A percentile compares a stretch with the other conserved stretches of the same genome.
phyloP scores from a whole-genome alignment of 92 coral and sea anemone genomes.

The Epizoanthus rinbou region DNA sequence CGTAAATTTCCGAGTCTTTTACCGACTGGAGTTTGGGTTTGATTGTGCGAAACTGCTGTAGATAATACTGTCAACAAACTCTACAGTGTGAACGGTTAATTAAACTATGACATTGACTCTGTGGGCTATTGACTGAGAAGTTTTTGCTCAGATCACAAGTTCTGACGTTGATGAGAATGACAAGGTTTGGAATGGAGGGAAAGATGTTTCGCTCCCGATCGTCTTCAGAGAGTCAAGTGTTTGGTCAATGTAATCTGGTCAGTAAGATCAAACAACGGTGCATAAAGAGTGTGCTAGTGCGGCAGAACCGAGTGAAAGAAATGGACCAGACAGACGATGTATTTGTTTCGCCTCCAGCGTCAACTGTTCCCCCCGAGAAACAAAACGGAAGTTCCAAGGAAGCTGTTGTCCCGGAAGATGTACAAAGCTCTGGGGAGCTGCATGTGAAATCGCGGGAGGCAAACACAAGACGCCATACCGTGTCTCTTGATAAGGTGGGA shows the following conservation, averaged over 20 bases:
- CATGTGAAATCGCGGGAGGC: constrained; percentile 7
- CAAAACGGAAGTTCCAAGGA: neutral
- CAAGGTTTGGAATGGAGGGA: constrained; percentile 15
- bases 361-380: constrained; percentile 4
- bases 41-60: neutral
- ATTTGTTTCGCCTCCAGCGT: neutral
- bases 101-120: neutral
- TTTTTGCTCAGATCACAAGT: neutral
- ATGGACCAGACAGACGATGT: neutral
- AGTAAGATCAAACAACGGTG: neutral
- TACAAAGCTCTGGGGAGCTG: neutral
- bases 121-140: neutral
- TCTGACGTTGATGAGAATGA: neutral
- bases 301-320: neutral
- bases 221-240: constrained; percentile 20
- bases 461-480: neutral
- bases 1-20: neutral
- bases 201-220: neutral
- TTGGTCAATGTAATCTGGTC: constrained; percentile 3
- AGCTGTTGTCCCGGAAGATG: neutral
- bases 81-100: constrained; percentile 14
- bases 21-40: neutral
- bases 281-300: neutral
- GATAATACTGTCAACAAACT: neutral
- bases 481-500: neutral